Conservation (phyloP, 2,888 invertebrate species). For the Epiblema foenella region DNA sequence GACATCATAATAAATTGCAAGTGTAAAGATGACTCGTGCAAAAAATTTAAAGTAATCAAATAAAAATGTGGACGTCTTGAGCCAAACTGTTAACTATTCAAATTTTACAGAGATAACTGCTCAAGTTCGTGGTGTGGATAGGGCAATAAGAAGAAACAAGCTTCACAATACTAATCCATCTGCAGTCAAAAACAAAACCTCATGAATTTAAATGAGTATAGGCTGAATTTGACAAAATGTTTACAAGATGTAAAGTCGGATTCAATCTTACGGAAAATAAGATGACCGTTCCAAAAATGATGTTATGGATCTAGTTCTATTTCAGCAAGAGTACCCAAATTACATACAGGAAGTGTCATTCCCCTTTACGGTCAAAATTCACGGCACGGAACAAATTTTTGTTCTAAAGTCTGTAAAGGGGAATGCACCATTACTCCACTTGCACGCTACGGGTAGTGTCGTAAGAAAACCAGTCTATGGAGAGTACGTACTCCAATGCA, state of each 20-base stretch:
- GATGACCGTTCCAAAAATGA: conserved; percentile 6
- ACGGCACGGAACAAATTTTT: conserved; percentile 1
- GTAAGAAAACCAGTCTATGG: background rate
- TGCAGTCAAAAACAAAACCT: background rate
- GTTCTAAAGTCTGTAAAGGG: background rate
- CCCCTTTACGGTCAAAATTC: background rate
- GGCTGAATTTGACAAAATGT: background rate
- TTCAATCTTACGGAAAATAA: background rate
- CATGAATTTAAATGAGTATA: background rate
- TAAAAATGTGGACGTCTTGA: background rate
- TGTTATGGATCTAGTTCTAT: background rate
- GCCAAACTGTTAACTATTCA: background rate
- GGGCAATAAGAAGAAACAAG: background rate
- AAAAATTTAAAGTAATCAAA: background rate
- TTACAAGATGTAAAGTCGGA: background rate
- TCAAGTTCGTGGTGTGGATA: conserved; percentile 4
- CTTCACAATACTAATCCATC: background rate
- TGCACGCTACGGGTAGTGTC: background rate
- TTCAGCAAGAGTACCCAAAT: background rate
- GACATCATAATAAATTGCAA: background rate
- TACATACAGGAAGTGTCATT: background rate
- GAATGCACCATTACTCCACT: background rate
- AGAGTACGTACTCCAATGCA: too few relatives aligned
- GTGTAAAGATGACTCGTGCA: background rate
- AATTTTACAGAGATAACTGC: background rate